Conservation (phyloP, 2,113 vertebrate species). For the Thunnus maccoyii region DNA sequence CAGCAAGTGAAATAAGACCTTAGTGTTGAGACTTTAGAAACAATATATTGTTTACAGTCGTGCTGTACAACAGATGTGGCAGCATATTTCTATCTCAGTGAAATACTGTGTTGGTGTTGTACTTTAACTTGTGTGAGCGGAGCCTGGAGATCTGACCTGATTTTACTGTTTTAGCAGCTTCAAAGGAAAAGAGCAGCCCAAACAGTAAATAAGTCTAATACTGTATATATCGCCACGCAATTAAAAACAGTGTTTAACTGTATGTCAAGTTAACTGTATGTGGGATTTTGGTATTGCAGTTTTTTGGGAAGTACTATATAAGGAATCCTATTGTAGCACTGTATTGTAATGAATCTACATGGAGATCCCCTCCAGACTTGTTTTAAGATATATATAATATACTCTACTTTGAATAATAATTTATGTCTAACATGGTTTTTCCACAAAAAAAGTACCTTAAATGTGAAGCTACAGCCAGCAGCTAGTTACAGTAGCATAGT, state of each 20-base stretch:
- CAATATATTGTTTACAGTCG: conserved; percentile 50
- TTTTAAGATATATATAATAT: no score
- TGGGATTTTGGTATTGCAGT: background rate
- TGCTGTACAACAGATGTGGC: conserved; percentile 20
- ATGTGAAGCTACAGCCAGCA: no score
- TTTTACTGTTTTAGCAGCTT: conserved; percentile 56
- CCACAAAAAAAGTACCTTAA: no score
- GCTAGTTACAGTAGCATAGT: no score
- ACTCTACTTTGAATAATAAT: no score
- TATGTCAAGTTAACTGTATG: background rate
- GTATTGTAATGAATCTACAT: background rate
- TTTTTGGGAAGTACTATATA: background rate
- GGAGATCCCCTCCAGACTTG: no score
- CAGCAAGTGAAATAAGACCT: conserved; percentile 57
- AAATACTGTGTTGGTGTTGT: conserved; percentile 32
- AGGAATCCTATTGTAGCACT: background rate
- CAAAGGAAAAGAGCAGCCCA: conserved; percentile 48
- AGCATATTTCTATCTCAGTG: conserved; percentile 37
- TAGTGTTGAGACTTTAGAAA: conserved; percentile 40
- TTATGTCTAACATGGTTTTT: no score
- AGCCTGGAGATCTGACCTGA: conserved; percentile 72
- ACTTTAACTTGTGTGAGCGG: conserved; percentile 27
- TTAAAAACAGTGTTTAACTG: conserved; percentile 7
- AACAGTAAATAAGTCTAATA: conserved; percentile 41
- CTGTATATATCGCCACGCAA: conserved; percentile 17